phyloP scores from a whole-genome alignment of 2,113 vertebrate species.

The Platichthys flesus region DNA sequence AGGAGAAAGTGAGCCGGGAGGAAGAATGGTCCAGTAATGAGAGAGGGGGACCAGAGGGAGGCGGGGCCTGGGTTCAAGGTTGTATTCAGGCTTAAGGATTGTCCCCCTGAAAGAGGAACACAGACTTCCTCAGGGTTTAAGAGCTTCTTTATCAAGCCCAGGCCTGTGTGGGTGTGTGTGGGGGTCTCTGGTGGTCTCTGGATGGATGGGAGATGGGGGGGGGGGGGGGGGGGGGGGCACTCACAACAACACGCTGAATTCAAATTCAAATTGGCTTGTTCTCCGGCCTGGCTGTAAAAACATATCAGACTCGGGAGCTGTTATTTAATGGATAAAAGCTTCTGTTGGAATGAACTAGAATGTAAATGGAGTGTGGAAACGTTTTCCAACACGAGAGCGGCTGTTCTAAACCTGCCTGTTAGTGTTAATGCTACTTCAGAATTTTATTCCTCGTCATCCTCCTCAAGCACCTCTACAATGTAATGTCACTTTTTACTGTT shows the following conservation, averaged over 20 bases:
- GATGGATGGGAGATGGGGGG: slow-evolving; percentile 47
- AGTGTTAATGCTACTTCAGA: neutral
- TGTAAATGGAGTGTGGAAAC: slow-evolving; percentile 26
- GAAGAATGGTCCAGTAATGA: slow-evolving; percentile 69
- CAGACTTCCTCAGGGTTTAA: slow-evolving; percentile 79
- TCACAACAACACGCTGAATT: slow-evolving; percentile 74
- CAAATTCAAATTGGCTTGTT: slow-evolving; percentile 79
- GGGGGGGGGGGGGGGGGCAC: too few relatives aligned
- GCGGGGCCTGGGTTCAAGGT: slow-evolving; percentile 70
- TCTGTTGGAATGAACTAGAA: neutral
- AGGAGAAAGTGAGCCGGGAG: slow-evolving; percentile 64
- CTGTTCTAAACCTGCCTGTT: neutral
- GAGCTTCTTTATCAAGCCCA: slow-evolving; percentile 76
- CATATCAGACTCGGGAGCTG: slow-evolving; percentile 21
- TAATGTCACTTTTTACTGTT: too few relatives aligned
- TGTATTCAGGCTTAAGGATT: slow-evolving; percentile 75
- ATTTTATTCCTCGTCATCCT: too few relatives aligned
- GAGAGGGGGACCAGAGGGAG: slow-evolving; percentile 55
- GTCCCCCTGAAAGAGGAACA: slow-evolving; percentile 72
- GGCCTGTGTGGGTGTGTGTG: slow-evolving; percentile 23
- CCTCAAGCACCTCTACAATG: too few relatives aligned
- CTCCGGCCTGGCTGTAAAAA: slow-evolving; percentile 36
- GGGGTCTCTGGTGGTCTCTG: slow-evolving; percentile 66
- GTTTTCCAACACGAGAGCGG: neutral
- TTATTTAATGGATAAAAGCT: slow-evolving; percentile 3